phyloP scores from a whole-genome alignment of 92 coral and sea anemone species.

The Blastomussa wellsi region DNA sequence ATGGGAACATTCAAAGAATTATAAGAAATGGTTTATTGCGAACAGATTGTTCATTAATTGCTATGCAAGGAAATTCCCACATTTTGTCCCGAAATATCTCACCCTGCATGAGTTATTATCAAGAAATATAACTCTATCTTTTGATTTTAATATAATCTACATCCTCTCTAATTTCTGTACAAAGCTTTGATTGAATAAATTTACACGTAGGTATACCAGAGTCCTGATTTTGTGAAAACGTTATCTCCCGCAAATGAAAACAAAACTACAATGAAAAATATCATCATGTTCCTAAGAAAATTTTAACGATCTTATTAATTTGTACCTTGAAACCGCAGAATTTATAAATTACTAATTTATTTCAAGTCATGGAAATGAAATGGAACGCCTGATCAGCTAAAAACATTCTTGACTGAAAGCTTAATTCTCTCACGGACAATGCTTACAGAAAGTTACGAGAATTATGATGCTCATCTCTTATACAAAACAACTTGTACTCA shows the following conservation, averaged over 20 bases:
- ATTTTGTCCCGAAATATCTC: no score
- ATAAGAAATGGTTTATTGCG: not conserved
- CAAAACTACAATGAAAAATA: not conserved
- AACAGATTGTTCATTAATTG: not conserved
- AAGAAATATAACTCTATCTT: not conserved
- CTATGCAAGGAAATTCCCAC: not conserved
- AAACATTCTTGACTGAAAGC: not conserved
- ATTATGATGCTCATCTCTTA: not conserved
- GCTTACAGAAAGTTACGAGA: not conserved
- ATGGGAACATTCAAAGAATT: not conserved
- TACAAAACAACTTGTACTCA: not conserved
- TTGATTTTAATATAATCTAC: not conserved
- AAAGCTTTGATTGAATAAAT: not conserved
- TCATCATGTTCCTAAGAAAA: not conserved
- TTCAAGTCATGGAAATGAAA: not conserved
- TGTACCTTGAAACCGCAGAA: not conserved
- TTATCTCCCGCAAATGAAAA: not conserved
- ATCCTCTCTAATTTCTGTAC: conserved; percentile 2
- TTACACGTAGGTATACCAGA: not conserved
- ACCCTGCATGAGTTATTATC: not conserved
- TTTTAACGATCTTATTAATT: not conserved
- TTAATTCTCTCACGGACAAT: not conserved
- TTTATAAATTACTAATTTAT: not conserved
- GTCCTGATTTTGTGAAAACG: not conserved
- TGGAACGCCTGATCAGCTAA: no score